Evolutionary conservation across 2,113 vertebrate genomes (phyloP).

Genomic region (Halichoerus grypus): DNA sequence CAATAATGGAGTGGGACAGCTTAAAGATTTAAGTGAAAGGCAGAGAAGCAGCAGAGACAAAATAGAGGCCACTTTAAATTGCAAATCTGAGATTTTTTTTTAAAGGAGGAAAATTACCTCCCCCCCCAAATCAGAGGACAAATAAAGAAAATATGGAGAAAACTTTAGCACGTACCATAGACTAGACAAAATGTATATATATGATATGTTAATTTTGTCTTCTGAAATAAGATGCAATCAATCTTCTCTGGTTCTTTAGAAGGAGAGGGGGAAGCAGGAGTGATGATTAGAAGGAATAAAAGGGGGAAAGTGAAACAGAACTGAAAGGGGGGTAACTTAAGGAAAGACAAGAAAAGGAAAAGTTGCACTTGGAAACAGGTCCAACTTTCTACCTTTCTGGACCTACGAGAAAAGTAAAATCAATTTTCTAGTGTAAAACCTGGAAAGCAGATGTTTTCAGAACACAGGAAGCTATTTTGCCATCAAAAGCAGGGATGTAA

Average conservation of each 20-base stretch:
- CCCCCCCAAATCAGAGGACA: slow-evolving; percentile 12
- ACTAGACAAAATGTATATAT: slow-evolving; percentile 49
- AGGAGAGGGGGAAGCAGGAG: not conserved
- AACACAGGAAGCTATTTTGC: slow-evolving; percentile 84
- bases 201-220: slow-evolving; percentile 72
- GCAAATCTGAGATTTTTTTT: slow-evolving; percentile 75
- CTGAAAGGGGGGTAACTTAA: slow-evolving; percentile 81
- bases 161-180: slow-evolving; percentile 77
- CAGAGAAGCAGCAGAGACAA: slow-evolving; percentile 55
- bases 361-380: slow-evolving; percentile 83
- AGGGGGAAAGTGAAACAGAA: slow-evolving; percentile 65
- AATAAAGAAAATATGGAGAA: slow-evolving; percentile 63
- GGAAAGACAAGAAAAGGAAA: slow-evolving; percentile 85
- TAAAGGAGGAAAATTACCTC: slow-evolving; percentile 61
- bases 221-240: slow-evolving; percentile 74
- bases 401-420: slow-evolving; percentile 80
- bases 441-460: slow-evolving; percentile 85
- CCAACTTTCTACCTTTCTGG: slow-evolving; percentile 83
- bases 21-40: slow-evolving; percentile 79
- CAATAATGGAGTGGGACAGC: slow-evolving; percentile 64
- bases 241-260: slow-evolving; percentile 66
- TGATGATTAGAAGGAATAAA: slow-evolving; percentile 77
- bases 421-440: slow-evolving; percentile 80
- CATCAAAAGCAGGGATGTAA: slow-evolving; percentile 84
- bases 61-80: slow-evolving; percentile 80